Percentiles rank a stretch among this genome's conserved stretches.
Evolutionary conservation across 1,140 invertebrate genomes (phyloP).

Genomic region (Lysiphlebus fabarum): DNA sequence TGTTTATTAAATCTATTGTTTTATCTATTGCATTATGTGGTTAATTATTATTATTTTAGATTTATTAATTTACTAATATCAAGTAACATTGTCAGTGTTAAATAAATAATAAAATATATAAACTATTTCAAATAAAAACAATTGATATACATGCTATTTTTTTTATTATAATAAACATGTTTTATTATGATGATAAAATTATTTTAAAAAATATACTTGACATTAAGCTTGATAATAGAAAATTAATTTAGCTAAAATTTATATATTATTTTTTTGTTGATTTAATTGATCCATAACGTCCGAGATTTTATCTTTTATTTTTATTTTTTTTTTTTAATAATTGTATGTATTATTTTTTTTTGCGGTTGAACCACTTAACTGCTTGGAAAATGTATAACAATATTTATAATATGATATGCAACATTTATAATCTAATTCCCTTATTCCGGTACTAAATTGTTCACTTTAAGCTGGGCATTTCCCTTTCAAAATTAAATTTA

Average conservation of each 20-base stretch:
- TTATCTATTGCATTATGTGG: conserved; percentile 22
- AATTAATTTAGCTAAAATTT: no score
- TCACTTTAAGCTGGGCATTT: conserved; percentile 49
- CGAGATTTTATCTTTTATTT: conserved; percentile 24
- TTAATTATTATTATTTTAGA: conserved; percentile 8
- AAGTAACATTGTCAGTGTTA: no score
- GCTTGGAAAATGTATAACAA: conserved; percentile 53
- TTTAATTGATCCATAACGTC: conserved; percentile 16
- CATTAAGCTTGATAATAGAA: background rate
- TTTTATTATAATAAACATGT: no score
- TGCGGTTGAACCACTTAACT: conserved; percentile 18
- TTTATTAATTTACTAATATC: no score
- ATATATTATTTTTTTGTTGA: no score
- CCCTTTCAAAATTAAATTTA: conserved; percentile 8
- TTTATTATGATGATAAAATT: no score
- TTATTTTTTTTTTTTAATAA: conserved; percentile 26
- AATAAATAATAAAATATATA: no score
- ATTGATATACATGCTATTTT: no score
- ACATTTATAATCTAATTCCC: conserved; percentile 55
- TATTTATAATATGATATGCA: conserved; percentile 57
- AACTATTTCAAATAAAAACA: no score
- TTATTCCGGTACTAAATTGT: conserved; percentile 48
- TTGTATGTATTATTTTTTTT: background rate
- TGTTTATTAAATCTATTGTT: conserved; percentile 11
- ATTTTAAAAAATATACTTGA: no score